Conservation (phyloP, 2,797 vertebrate species). For the Xyrichtys novacula region DNA sequence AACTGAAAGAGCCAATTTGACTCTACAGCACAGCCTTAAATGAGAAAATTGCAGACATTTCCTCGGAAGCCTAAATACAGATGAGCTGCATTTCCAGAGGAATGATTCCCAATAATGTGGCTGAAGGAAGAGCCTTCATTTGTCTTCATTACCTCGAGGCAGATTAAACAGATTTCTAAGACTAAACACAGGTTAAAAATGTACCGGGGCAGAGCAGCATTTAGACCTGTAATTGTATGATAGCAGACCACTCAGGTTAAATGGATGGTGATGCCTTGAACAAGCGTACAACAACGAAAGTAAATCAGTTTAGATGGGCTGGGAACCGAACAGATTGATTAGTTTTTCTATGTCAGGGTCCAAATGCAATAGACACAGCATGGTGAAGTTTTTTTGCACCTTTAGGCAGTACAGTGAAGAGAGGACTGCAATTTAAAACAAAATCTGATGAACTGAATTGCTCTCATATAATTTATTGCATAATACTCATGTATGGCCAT, state of each 20-base stretch:
- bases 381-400: too few species aligned
- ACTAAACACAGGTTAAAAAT: slow-evolving; percentile 8
- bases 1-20: slow-evolving; percentile 20
- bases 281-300: neutral
- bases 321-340: slow-evolving; percentile 9
- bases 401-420: too few species aligned
- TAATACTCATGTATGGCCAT: too few species aligned
- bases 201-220: neutral
- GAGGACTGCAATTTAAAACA: too few species aligned
- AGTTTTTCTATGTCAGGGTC: slow-evolving; percentile 5
- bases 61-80: slow-evolving; percentile 35
- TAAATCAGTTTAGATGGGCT: slow-evolving; percentile 12
- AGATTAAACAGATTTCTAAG: slow-evolving; percentile 43
- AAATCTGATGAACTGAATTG: too few species aligned
- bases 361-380: neutral
- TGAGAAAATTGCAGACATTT: slow-evolving; percentile 18
- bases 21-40: slow-evolving; percentile 16
- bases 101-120: slow-evolving; percentile 60
- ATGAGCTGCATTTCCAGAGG: slow-evolving; percentile 32
- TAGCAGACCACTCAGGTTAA: slow-evolving; percentile 19
- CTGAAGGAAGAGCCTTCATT: slow-evolving; percentile 38
- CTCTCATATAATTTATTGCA: too few species aligned
- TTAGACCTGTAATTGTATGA: slow-evolving; percentile 8
- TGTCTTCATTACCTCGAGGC: slow-evolving; percentile 56
- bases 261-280: slow-evolving; percentile 12